Base-by-base conservation (phyloP, 2,888 invertebrate genomes). In the Hipparchia semele region DNA sequence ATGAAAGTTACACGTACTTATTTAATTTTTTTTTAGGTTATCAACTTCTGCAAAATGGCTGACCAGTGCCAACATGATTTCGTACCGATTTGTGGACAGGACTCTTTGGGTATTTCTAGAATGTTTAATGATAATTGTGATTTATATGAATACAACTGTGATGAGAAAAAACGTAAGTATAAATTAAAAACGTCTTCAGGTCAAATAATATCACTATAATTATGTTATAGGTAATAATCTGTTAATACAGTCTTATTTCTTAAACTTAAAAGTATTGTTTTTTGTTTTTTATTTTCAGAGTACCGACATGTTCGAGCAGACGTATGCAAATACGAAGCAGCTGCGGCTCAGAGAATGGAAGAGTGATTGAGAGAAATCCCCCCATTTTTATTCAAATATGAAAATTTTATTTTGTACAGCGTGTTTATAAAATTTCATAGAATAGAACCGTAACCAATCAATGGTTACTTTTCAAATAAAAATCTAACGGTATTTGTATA, bases 71-170 rank as follows among this genome's bases (percentile, higher is more conserved):
- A 89, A 75, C 93, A 94, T 70, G 93, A 93, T 75, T 92, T 92
- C 76, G 90, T 94, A 6, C 85, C 88, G 0, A 87, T 91, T 65
- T 94, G 93, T 65, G 93, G 91, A 0, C 93, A 94, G 76, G 92
- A 93, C 79, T 92, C 92, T 0, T 81, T 92, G 72, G 93, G 93
- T 1, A 90, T 92, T 75, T 85, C 89, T 1, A 82, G 92, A 54
- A 88, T 89, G 87, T 94, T 94, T 76, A 90, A 84, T 67, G 93
- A 94, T 76, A 90, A 89, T 75, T 93, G 93, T 66, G 93, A 94
- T 72, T 77, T 92, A 2, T 92, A 87, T 71, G 93, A 94, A 80
- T 93, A 91, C 78, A 92, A 93, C 70, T 94, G 93, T 75, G 93
- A 94, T 76, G 90, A 92, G 69, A 92, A 91, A 72, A 91, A 91